Percentiles rank a stretch among this genome's conserved stretches.
phyloP scores from a whole-genome alignment of 2,888 invertebrate species.

The Cheilosia impressa region DNA sequence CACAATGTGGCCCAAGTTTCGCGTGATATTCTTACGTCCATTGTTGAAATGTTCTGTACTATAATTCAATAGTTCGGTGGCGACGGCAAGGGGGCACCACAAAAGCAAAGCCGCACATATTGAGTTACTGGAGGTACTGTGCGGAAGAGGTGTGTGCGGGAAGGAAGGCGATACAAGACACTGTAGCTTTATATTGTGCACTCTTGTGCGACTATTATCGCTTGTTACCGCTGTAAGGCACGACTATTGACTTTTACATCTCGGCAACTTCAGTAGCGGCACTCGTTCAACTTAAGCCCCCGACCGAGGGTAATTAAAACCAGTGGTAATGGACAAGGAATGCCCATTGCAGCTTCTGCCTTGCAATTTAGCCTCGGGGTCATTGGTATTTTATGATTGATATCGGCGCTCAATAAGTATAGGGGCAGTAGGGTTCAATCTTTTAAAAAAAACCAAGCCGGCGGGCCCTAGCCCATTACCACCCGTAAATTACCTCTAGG shows the following conservation, averaged over 20 bases:
- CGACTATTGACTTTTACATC: background rate
- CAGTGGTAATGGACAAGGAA: background rate
- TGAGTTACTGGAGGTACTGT: too few relatives aligned
- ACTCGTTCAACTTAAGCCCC: background rate
- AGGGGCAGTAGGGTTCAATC: too few relatives aligned
- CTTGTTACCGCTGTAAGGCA: background rate
- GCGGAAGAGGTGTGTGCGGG: background rate
- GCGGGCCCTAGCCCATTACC: too few relatives aligned
- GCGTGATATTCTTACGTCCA: constrained; percentile 13
- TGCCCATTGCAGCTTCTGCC: constrained; percentile 1
- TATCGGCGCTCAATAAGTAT: background rate
- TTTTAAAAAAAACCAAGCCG: too few relatives aligned
- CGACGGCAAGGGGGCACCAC: background rate
- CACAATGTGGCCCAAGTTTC: constrained; percentile 15
- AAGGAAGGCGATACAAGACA: background rate
- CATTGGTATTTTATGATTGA: background rate
- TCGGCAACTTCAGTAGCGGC: background rate
- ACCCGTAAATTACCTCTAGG: too few relatives aligned
- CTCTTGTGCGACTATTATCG: constrained; percentile 14
- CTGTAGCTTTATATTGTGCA: background rate
- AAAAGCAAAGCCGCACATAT: constrained; percentile 12
- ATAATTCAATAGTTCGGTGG: background rate
- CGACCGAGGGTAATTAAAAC: background rate
- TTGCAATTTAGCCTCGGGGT: background rate
- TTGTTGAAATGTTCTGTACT: constrained; percentile 30